Conservation (phyloP, 2,113 vertebrate species). For the Hirundichthys speculiger region DNA sequence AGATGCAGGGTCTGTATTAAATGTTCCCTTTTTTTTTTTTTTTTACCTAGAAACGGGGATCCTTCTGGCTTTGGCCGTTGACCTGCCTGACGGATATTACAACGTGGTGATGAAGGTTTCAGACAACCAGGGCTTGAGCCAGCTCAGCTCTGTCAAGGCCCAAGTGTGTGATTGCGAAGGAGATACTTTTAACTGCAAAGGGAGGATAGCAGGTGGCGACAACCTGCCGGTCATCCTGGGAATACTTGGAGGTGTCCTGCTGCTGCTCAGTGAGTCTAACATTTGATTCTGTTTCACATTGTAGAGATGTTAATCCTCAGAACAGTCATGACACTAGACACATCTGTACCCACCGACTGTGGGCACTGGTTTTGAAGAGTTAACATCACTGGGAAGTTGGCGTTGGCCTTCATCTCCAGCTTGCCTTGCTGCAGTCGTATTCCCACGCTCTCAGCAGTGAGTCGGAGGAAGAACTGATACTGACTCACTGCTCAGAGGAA, state of each 20-base stretch:
- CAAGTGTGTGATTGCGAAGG: constrained; percentile 86
- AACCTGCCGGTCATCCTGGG: constrained; percentile 84
- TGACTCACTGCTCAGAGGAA: too few species aligned
- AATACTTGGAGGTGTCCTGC: constrained; percentile 88
- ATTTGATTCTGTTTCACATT: not conserved
- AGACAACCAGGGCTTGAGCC: constrained; percentile 68
- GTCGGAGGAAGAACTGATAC: too few species aligned
- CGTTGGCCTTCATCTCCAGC: too few species aligned
- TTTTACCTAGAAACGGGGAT: constrained; percentile 72
- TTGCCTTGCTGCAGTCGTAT: too few species aligned
- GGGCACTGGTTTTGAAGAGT: too few species aligned
- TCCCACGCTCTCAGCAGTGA: too few species aligned
- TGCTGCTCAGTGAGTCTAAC: constrained; percentile 85
- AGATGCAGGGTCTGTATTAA: not conserved
- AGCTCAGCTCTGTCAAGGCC: constrained; percentile 78
- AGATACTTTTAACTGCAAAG: accelerated
- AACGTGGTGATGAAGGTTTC: constrained; percentile 79
- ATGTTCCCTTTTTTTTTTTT: not conserved
- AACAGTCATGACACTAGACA: too few species aligned
- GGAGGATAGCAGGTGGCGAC: not conserved
- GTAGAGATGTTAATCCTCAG: too few species aligned
- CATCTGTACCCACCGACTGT: too few species aligned
- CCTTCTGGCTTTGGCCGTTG: constrained; percentile 66
- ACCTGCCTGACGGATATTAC: constrained; percentile 76
- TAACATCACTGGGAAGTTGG: too few species aligned